Conservation (phyloP, 2,113 vertebrate genomes). For the Nesogale talazaci region DNA sequence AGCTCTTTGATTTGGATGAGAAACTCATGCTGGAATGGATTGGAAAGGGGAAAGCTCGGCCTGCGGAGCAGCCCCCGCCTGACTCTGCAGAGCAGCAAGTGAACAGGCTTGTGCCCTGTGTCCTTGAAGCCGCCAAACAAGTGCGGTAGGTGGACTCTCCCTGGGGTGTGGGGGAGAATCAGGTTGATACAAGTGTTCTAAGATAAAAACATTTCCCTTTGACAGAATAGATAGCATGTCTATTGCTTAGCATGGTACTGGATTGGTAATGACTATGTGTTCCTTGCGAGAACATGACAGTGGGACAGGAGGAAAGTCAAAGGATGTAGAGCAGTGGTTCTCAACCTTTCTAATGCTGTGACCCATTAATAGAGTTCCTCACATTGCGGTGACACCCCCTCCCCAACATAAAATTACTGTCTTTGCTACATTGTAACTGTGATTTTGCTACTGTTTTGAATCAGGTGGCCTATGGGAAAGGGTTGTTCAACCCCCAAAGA, state of each 20-base stretch:
- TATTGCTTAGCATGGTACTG: background rate
- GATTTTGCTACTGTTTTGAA: no score
- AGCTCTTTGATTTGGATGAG: constrained; percentile 97
- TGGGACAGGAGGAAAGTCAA: no score
- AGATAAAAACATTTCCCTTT: background rate
- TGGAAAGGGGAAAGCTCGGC: constrained; percentile 76
- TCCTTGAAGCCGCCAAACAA: constrained; percentile 96
- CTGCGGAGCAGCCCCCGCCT: constrained; percentile 70
- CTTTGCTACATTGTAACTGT: no score
- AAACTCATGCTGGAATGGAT: constrained; percentile 96
- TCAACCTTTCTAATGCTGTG: no score
- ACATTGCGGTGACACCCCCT: no score
- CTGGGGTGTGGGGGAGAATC: constrained; percentile 1
- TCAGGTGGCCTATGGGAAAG: no score
- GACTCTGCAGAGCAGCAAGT: constrained; percentile 86
- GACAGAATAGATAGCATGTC: background rate
- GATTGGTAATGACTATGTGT: background rate
- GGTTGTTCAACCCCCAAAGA: no score
- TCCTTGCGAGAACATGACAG: background rate
- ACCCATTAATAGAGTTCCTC: no score
- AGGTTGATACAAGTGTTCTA: background rate
- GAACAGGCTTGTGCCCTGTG: constrained; percentile 87
- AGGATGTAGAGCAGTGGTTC: no score
- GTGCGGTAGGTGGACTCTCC: constrained; percentile 88
- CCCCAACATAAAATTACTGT: no score